Conservation (phyloP, 2,113 vertebrate species). For the Marmota monax region DNA sequence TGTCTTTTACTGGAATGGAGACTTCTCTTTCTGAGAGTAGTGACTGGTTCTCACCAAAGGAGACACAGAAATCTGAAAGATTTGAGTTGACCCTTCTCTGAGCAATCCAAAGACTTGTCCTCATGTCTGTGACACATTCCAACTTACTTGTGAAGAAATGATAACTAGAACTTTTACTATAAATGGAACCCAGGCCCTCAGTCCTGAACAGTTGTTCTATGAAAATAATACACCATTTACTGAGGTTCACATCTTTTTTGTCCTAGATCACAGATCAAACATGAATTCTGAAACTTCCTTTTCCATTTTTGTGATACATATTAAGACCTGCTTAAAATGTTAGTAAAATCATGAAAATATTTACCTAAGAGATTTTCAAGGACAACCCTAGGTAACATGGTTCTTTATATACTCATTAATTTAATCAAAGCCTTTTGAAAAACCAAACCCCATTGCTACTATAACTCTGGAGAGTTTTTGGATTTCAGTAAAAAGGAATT, state of each 20-base stretch:
- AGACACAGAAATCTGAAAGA: background rate
- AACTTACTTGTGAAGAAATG: conserved; percentile 25
- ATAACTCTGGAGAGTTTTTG: background rate
- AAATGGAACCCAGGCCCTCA: background rate
- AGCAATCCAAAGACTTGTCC: background rate
- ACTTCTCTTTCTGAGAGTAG: conserved; percentile 28
- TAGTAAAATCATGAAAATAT: conserved; percentile 40
- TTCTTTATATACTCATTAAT: conserved; percentile 30
- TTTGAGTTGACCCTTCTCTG: background rate
- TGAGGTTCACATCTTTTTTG: background rate
- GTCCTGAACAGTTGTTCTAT: background rate
- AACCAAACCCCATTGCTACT: background rate
- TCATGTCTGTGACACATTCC: background rate
- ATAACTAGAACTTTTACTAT: background rate
- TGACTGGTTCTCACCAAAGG: background rate
- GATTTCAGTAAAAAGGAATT: background rate
- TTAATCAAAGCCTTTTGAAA: conserved; percentile 37
- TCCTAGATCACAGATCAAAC: conserved; percentile 11
- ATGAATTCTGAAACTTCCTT: background rate
- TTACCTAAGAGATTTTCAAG: conserved; percentile 20
- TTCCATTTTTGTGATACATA: conserved; percentile 4
- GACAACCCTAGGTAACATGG: background rate
- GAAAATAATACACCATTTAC: background rate
- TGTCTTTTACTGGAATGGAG: background rate
- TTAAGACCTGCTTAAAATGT: conserved; percentile 53